Percentiles rank a stretch among this genome's conserved stretches.
Conservation (phyloP, 2,113 vertebrate genomes). For the Antechinus stuartii region DNA sequence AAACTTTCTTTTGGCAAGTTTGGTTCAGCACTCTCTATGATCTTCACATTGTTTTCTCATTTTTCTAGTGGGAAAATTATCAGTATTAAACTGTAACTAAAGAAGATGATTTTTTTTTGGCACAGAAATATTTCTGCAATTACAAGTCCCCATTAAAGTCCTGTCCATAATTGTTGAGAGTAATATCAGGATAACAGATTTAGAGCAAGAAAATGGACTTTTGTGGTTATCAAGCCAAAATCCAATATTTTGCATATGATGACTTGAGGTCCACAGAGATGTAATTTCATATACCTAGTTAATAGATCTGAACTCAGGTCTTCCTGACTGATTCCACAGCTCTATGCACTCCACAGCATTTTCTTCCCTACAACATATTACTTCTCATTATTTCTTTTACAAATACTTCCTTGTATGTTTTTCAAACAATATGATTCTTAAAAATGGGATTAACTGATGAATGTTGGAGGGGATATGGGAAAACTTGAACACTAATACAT, state of each 20-base stretch:
- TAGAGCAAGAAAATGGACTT: not conserved
- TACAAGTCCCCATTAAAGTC: conserved; percentile 50
- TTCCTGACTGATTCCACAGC: not conserved
- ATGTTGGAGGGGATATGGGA: no score
- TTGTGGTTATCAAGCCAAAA: not conserved
- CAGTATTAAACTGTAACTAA: conserved; percentile 50
- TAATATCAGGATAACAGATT: not conserved
- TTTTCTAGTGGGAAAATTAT: conserved; percentile 20
- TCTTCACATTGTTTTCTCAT: conserved; percentile 43
- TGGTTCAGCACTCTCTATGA: conserved; percentile 36
- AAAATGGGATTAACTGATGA: not conserved
- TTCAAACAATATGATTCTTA: not conserved
- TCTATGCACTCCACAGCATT: not conserved
- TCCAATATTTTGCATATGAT: not conserved
- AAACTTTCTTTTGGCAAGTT: conserved; percentile 42
- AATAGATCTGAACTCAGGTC: not conserved
- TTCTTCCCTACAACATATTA: not conserved
- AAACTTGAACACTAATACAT: no score
- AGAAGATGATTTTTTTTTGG: conserved; percentile 35
- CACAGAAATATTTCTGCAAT: conserved; percentile 25
- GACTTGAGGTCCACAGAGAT: not conserved
- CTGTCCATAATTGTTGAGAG: not conserved
- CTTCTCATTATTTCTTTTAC: not conserved
- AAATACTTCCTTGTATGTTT: not conserved
- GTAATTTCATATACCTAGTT: not conserved